Evolutionary conservation across 2,888 invertebrate genomes (phyloP), one percentile per base, ranked within the genome.

Genomic region (Tethea ocularis): DNA sequence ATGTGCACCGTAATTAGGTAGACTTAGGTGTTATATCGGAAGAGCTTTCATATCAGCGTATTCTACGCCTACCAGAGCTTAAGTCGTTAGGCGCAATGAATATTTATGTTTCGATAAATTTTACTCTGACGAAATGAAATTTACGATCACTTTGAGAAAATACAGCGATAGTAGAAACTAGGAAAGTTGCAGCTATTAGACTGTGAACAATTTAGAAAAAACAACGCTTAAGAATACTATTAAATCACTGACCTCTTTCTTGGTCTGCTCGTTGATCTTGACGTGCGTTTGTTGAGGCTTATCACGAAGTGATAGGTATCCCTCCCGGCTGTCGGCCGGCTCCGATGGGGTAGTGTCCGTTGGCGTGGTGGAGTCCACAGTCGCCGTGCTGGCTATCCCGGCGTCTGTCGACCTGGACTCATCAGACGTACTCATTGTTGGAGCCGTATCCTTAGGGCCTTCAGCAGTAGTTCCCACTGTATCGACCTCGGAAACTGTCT

Each of bases 231-330:
- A 74, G 75, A 74, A 33, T 81, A 75, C 76, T 80, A 77, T 80
- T 83, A 84, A 87, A 83, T 84, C 82, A 89, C 93, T 92, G 84
- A 93, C 93, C 93, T 93, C 93, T 89, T 93, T 93, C 77, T 93
- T 93, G 62, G 92, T 93, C 77, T 93, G 91, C 71, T 93, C 93
- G 84, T 90, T 93, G 84, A 93, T 93, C 82, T 93, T 93, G 73
- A 93, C 93, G 79, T 91, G 87, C 59, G 87, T 92, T 75, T 90
- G 89, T 66, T 86, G 89, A 56, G 91, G 91, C 67, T 92, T 93
- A 78, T 93, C 93, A 66, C 91, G 86, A 57, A 93, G 86, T 57
- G 93, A 91, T 61, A 93, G 80, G 71, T 91, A 93, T 57, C 93
- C 93, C 74, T 93, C 93, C 61, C 93, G 87, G 77, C 93, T 92